Percentiles rank a stretch among this genome's conserved stretches.
Conservation (phyloP, 2,113 vertebrate species). For the Bostrychus sinensis region DNA sequence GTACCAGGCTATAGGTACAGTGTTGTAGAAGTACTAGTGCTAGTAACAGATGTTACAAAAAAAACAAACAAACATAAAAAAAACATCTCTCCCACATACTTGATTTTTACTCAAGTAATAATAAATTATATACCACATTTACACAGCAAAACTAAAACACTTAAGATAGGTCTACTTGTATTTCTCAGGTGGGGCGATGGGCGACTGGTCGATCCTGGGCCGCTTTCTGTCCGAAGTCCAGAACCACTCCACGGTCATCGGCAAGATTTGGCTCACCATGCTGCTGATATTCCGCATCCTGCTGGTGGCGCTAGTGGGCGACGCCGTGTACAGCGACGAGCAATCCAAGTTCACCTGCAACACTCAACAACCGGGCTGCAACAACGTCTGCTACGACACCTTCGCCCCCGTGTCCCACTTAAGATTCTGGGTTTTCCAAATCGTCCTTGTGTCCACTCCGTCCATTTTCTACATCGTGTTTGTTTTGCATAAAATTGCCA, state of each 20-base stretch:
- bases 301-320: conserved; percentile 73
- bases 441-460: conserved; percentile 72
- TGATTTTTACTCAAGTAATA: too few relatives aligned
- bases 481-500: conserved; percentile 75
- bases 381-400: conserved; percentile 71
- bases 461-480: conserved; percentile 75
- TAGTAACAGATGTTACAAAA: too few relatives aligned
- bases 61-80: too few relatives aligned
- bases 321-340: conserved; percentile 69
- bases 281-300: conserved; percentile 77
- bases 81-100: too few relatives aligned
- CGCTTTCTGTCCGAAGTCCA: conserved; percentile 74
- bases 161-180: neutral
- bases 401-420: conserved; percentile 72
- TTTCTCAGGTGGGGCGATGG: conserved; percentile 60
- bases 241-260: conserved; percentile 74
- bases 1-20: too few relatives aligned
- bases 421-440: conserved; percentile 78
- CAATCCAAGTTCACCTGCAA: conserved; percentile 78
- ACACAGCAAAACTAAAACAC: neutral
- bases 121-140: too few relatives aligned
- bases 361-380: conserved; percentile 74
- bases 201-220: conserved; percentile 74
- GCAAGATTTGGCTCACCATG: conserved; percentile 78
- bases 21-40: too few relatives aligned